A percentile compares a stretch with the other conserved stretches of the same genome.
phyloP scores from a whole-genome alignment of 2,113 vertebrate genomes.

The Eurypyga helias region DNA sequence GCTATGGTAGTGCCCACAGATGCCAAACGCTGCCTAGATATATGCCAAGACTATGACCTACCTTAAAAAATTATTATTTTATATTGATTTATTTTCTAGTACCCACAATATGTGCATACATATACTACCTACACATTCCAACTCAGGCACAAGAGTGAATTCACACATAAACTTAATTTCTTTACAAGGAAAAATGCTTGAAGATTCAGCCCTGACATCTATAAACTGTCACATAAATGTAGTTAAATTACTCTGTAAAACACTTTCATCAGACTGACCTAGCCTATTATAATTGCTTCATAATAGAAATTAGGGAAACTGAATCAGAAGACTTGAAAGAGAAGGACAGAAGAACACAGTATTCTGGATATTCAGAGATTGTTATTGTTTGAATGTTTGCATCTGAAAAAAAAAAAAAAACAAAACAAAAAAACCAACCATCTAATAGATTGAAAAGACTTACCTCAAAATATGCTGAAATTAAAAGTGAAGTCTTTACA shows the following conservation, averaged over 20 bases:
- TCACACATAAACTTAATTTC: background rate
- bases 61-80: constrained; percentile 2
- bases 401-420: background rate
- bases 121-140: background rate
- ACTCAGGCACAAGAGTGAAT: background rate
- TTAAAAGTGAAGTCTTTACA: background rate
- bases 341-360: background rate
- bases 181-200: background rate
- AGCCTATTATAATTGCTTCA: background rate
- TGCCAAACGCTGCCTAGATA: background rate
- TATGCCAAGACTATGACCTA: background rate
- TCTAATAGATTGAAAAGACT: background rate
- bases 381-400: background rate
- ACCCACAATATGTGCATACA: background rate
- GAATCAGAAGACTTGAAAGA: background rate
- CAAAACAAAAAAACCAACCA: too few relatives aligned
- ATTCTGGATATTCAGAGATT: background rate
- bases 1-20: background rate
- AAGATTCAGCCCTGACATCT: background rate
- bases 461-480: background rate
- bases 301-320: background rate
- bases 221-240: background rate
- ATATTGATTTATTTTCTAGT: background rate
- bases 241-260: background rate
- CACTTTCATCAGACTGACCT: background rate